Evolutionary conservation across 2,888 invertebrate species (phyloP).

Genomic region (Drosophila sordidula): DNA sequence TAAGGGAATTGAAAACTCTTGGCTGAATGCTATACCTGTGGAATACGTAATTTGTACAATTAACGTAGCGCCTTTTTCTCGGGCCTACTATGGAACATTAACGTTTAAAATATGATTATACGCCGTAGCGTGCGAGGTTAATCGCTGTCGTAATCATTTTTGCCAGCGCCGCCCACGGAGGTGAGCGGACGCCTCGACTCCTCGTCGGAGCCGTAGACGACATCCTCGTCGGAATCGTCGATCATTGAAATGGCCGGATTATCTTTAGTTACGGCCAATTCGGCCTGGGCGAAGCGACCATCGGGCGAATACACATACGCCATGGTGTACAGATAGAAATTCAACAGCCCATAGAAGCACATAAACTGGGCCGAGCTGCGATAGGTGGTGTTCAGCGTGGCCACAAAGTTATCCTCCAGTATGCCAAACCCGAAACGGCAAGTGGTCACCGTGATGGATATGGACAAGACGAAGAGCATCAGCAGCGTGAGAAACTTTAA

Average conservation of each 20-base stretch:
- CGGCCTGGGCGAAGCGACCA: slow-evolving; percentile 91
- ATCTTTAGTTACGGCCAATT: slow-evolving; percentile 96
- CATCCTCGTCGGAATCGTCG: slow-evolving; percentile 98
- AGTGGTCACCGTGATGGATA: slow-evolving; percentile 91
- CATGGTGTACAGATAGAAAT: slow-evolving; percentile 97
- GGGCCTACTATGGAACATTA: slow-evolving; percentile 54
- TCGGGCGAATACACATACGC: slow-evolving; percentile 97
- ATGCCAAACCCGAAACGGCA: slow-evolving; percentile 95
- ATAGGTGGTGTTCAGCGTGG: slow-evolving; percentile 94
- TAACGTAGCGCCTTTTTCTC: slow-evolving; percentile 25
- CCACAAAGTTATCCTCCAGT: slow-evolving; percentile 97
- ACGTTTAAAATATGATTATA: slow-evolving; percentile 42
- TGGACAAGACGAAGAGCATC: slow-evolving; percentile 92
- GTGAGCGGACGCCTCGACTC: slow-evolving; percentile 93
- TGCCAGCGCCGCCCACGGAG: slow-evolving; percentile 87
- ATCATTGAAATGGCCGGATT: slow-evolving; percentile 99
- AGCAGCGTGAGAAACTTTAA: slow-evolving; percentile 95
- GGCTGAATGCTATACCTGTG: slow-evolving; percentile 37
- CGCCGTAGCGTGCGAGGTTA: slow-evolving; percentile 81
- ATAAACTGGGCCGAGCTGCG: slow-evolving; percentile 97
- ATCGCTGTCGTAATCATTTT: slow-evolving; percentile 90
- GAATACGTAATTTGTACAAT: slow-evolving; percentile 47
- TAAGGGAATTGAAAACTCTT: slow-evolving; percentile 39
- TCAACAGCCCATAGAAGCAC: slow-evolving; percentile 96
- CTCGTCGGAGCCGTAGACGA: slow-evolving; percentile 96